Evolutionary conservation across 1,140 invertebrate genomes (phyloP), one percentile per base, ranked within the genome.

Genomic region (Brachionus manjavacas): DNA sequence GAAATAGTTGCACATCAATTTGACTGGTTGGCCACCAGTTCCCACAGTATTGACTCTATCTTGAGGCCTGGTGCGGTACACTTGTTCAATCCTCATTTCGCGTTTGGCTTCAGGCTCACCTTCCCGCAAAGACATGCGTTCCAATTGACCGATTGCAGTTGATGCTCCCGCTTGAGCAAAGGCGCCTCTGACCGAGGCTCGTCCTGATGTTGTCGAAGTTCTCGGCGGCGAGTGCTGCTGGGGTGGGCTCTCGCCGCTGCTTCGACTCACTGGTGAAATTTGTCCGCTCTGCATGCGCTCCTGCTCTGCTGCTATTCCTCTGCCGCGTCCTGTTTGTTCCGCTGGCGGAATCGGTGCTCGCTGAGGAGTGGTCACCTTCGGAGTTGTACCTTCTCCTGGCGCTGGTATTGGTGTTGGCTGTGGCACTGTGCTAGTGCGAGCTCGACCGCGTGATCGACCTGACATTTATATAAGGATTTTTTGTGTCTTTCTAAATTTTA

Each of bases 1-100:
- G 85, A 95, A 95, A 85, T 94, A 95, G 88, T 96, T 96, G 0
- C 94, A 89, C 1, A 90, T 84, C 0, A 96, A 85, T 2, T 86
- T 86, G 1, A 95, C 85, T 0, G 85, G 85, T 0, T 28, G 85
- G 0, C 94, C 94, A 23, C 85, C 84, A 7, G 80, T 86, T 80
- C 88, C 72, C 7, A 49, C 43, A 46, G 39, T 76, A 14, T 49
- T 49, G 11, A 20, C 23, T 14, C 72, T 25, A 25, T 46, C n/a
- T 12, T 23, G 8, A 25, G 72, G 72, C 6, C 72, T 46, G n/a
- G 72, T 76, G 4, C 43, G 41, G 14, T 46, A 28, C 2, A 76
- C 72, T 28, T 76, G 72, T 49, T 76, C 72, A 9, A 76, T 49
- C 49, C 43, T 76, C 20, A 35, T 20, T 76, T 76, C 72, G 8